Conservation (phyloP, 2,888 invertebrate genomes). For the Monochamus alternatus region DNA sequence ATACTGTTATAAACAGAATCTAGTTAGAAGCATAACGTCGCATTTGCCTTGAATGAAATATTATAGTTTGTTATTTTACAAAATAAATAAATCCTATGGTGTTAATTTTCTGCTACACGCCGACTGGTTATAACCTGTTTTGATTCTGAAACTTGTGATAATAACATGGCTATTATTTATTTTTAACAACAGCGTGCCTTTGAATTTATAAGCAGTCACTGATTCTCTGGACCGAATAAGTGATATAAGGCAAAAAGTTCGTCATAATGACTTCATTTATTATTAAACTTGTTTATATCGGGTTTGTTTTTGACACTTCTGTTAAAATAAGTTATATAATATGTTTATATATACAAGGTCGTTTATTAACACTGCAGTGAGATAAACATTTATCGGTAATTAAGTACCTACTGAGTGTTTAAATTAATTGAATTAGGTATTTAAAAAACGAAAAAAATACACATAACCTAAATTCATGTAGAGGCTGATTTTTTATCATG, state of each 20-base stretch:
- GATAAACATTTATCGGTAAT: background rate
- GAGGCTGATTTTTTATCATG: no score
- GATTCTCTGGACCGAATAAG: background rate
- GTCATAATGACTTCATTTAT: background rate
- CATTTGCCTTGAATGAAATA: background rate
- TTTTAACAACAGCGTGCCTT: background rate
- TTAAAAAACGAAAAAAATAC: no score
- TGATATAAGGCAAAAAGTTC: background rate
- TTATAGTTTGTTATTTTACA: conserved; percentile 5
- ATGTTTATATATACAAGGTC: background rate
- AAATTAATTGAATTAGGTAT: no score
- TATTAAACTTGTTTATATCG: background rate
- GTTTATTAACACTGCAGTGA: background rate
- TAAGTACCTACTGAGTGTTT: no score
- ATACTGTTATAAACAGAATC: background rate
- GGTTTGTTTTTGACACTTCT: background rate
- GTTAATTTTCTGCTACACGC: background rate
- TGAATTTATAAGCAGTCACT: background rate
- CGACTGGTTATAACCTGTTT: background rate
- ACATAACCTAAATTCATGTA: background rate
- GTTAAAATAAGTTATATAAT: background rate
- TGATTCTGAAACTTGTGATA: background rate
- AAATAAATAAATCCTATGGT: background rate
- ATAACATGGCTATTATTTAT: background rate
- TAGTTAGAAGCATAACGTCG: background rate